These are phyloP conservation scores for Myotis davidii DNA, from an alignment of 2,113 vertebrate species.

Conservation along the genomic window DNA sequence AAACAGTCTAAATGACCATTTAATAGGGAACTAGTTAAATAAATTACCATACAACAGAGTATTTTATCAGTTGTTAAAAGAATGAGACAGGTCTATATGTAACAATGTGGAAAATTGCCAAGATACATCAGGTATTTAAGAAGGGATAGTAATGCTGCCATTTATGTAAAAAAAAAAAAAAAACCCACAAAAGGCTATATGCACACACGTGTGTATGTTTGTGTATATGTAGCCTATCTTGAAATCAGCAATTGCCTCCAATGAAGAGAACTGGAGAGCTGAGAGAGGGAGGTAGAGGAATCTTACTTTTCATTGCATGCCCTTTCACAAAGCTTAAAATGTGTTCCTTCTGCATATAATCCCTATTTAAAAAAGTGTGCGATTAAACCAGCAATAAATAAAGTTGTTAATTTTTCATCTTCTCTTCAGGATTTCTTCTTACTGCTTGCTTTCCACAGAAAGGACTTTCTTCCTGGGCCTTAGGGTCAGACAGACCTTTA, in stretches of 20 bases:
- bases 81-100: not conserved
- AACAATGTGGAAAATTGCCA: not conserved
- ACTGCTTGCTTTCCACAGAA: slow-evolving; percentile 20
- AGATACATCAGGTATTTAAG: not conserved
- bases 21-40: slow-evolving; percentile 11
- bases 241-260: not conserved
- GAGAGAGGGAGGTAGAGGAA: not conserved
- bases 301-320: not conserved
- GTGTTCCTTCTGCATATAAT: slow-evolving; percentile 1
- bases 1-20: not conserved
- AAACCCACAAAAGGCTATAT: not conserved
- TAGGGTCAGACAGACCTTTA: not conserved
- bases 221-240: not conserved
- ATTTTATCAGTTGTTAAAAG: slow-evolving; percentile 23
- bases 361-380: not conserved
- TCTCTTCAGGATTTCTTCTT: slow-evolving; percentile 38
- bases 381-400: not conserved
- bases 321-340: slow-evolving; percentile 55
- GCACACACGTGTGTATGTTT: not conserved
- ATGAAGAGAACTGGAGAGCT: not conserved
- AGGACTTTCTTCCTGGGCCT: not conserved
- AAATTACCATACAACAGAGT: slow-evolving; percentile 8
- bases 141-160: not conserved
- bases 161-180: not conserved
- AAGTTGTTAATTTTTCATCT: slow-evolving; percentile 5